A percentile compares a stretch with the other conserved stretches of the same genome.
Evolutionary conservation across 2,888 invertebrate genomes (phyloP).

Genomic region (Athalia cordata): DNA sequence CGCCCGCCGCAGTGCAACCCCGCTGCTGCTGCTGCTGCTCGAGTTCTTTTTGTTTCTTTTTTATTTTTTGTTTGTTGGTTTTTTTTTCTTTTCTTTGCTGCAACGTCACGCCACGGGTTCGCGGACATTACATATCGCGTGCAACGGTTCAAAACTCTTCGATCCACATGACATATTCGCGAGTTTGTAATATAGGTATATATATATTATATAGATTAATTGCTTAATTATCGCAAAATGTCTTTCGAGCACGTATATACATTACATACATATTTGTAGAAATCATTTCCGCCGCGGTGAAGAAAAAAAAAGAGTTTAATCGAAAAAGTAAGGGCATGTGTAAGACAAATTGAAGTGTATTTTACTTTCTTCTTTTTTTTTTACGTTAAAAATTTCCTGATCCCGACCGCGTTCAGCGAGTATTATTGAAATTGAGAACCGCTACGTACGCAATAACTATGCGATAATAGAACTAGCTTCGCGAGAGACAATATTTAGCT

Average conservation of each 20-base stretch:
- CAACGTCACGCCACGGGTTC: slow-evolving; percentile 46
- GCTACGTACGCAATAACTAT: neutral
- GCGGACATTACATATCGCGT: slow-evolving; percentile 53
- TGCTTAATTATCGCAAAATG: slow-evolving; percentile 58
- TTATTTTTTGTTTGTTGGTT: no score
- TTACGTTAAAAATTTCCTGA: no score
- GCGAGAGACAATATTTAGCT: slow-evolving; percentile 19
- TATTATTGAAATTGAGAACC: neutral
- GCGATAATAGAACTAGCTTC: slow-evolving; percentile 27
- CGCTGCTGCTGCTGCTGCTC: no score
- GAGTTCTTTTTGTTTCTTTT: no score
- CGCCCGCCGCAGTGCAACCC: neutral
- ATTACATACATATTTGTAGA: neutral
- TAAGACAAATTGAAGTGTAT: no score
- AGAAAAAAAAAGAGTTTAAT: no score
- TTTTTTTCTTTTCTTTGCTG: neutral
- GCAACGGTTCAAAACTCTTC: slow-evolving; percentile 42
- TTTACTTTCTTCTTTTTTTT: no score
- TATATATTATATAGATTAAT: slow-evolving; percentile 56
- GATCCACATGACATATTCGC: slow-evolving; percentile 49
- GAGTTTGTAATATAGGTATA: slow-evolving; percentile 12
- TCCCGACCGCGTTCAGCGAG: neutral
- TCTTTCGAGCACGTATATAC: neutral
- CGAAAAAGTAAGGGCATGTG: no score
- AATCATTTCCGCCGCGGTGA: neutral